A percentile compares a stretch with the other conserved stretches of the same genome.
phyloP scores from a whole-genome alignment of 2,888 invertebrate species.

The Agelastica alni region DNA sequence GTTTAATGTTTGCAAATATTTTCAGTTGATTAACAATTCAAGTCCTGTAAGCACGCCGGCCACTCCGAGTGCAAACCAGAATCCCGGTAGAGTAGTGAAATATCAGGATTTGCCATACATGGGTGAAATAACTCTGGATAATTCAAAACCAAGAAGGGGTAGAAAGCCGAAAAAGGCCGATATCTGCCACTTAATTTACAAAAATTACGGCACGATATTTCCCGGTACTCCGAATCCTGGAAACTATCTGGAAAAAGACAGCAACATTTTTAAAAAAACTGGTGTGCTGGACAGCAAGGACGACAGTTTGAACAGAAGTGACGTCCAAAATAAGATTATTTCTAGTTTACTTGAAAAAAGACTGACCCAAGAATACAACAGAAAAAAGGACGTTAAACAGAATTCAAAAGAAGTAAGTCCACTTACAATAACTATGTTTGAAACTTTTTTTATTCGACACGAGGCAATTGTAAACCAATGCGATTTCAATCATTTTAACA shows the following conservation, averaged over 20 bases:
- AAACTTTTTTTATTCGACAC: too few relatives aligned
- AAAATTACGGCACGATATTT: constrained; percentile 86
- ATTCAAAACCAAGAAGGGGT: constrained; percentile 83
- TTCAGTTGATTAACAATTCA: constrained; percentile 18
- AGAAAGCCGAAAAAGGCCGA: constrained; percentile 91
- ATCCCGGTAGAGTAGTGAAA: constrained; percentile 62
- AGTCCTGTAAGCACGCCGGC: constrained; percentile 8
- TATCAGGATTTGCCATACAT: constrained; percentile 87
- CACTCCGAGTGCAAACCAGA: constrained; percentile 7
- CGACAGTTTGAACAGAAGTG: constrained; percentile 58
- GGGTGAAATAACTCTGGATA: constrained; percentile 90
- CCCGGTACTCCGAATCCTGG: constrained; percentile 71
- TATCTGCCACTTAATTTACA: constrained; percentile 88
- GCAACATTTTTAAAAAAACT: constrained; percentile 26
- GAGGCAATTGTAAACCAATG: too few relatives aligned
- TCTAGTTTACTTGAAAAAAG: constrained; percentile 72
- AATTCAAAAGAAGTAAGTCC: constrained; percentile 1
- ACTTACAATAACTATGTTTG: too few relatives aligned
- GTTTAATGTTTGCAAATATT: too few relatives aligned
- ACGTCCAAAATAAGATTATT: constrained; percentile 70
- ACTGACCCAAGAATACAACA: constrained; percentile 68
- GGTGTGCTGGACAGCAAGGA: constrained; percentile 37
- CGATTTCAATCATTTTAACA: too few relatives aligned
- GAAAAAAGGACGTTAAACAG: constrained; percentile 47
- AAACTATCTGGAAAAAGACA: constrained; percentile 58